Percentiles rank a stretch among this genome's conserved stretches.
phyloP scores from a whole-genome alignment of 2,797 vertebrate genomes.

The Sebastes trivittatus region DNA sequence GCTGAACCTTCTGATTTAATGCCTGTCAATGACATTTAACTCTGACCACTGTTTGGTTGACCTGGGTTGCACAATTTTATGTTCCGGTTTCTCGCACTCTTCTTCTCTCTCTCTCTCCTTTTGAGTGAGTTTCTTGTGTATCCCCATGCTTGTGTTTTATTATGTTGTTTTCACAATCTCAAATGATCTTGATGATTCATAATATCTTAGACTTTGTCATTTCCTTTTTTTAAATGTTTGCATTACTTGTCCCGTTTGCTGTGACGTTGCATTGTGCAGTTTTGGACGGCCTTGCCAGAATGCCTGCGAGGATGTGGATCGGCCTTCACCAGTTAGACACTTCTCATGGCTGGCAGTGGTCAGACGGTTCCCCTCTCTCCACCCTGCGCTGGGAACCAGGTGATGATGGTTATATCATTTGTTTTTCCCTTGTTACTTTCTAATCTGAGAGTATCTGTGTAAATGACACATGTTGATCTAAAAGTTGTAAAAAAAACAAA shows the following conservation, averaged over 20 bases:
- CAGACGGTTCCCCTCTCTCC: constrained; percentile 88
- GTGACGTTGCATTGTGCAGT: constrained; percentile 62
- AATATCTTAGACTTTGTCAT: background rate
- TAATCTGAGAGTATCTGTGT: background rate
- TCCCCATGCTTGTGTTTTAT: background rate
- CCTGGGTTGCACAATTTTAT: background rate
- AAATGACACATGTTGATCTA: background rate
- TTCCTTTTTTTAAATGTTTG: background rate
- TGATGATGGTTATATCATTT: constrained; percentile 53
- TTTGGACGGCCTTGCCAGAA: constrained; percentile 43
- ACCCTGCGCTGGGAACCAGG: constrained; percentile 89
- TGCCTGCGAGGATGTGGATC: constrained; percentile 90
- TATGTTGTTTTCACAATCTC: background rate
- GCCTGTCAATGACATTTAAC: background rate
- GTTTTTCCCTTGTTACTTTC: background rate
- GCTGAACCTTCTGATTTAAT: background rate
- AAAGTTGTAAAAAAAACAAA: background rate
- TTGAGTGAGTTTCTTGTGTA: background rate
- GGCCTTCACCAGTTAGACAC: constrained; percentile 92
- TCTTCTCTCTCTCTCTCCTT: background rate
- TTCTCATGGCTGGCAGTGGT: constrained; percentile 96
- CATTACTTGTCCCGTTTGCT: background rate
- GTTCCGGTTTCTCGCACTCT: background rate
- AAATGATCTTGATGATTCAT: background rate
- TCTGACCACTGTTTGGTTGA: background rate